phyloP scores from a whole-genome alignment of 2,888 invertebrate species.

The Trissolcus japonicus region DNA sequence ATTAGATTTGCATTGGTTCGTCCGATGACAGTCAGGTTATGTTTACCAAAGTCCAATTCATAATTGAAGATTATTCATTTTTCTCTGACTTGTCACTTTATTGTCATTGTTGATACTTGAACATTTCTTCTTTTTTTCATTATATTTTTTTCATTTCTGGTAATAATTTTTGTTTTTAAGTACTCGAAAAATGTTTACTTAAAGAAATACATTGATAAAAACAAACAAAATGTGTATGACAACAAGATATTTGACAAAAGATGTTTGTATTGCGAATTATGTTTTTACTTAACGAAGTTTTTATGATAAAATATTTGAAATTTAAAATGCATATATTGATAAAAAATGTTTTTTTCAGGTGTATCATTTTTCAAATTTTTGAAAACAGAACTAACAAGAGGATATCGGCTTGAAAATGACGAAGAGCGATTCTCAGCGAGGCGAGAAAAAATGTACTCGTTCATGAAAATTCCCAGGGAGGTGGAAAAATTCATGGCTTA shows the following conservation, averaged over 20 bases:
- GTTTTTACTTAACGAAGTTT: neutral
- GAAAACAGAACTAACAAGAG: constrained; percentile 91
- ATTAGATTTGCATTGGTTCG: neutral
- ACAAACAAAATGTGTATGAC: too few species aligned
- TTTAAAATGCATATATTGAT: constrained; percentile 6
- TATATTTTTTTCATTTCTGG: neutral
- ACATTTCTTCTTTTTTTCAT: constrained; percentile 1
- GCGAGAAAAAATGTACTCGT: constrained; percentile 96
- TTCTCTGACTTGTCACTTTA: constrained; percentile 4
- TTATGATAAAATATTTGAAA: neutral
- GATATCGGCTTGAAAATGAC: constrained; percentile 95
- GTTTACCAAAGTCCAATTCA: constrained; percentile 30
- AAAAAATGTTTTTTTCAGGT: constrained; percentile 58
- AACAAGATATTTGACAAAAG: too few species aligned
- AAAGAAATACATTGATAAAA: too few species aligned
- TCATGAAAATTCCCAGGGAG: constrained; percentile 95
- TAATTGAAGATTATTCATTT: constrained; percentile 6
- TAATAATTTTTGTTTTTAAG: neutral
- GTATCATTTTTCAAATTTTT: constrained; percentile 80
- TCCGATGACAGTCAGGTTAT: constrained; percentile 12
- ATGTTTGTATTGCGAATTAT: too few species aligned
- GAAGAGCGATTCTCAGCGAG: constrained; percentile 95
- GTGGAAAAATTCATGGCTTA: constrained; percentile 94
- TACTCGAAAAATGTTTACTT: too few species aligned
- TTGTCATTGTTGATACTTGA: neutral